Conservation (phyloP, 2,113 vertebrate genomes). For the Sapayoa aenigma region DNA sequence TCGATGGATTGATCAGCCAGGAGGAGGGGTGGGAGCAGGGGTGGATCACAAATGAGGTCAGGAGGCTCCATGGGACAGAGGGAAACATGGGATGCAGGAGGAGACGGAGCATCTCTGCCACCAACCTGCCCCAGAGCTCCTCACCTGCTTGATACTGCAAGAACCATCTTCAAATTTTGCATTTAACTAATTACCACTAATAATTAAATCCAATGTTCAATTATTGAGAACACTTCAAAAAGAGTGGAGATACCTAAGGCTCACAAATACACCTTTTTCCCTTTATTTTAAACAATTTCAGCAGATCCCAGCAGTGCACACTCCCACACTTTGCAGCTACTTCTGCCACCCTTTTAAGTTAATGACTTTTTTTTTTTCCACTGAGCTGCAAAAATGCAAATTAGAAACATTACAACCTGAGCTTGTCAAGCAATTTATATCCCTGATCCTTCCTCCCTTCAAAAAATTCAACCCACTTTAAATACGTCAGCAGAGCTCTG, state of each 20-base stretch:
- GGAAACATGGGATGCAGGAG: background rate
- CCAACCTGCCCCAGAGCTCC: accelerated
- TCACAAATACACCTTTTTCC: background rate
- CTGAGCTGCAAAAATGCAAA: background rate
- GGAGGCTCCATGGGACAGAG: accelerated
- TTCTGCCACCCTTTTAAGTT: background rate
- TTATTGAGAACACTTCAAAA: background rate
- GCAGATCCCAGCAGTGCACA: background rate
- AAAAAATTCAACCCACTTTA: background rate
- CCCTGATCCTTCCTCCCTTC: background rate
- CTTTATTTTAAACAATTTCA: background rate
- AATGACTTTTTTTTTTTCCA: background rate
- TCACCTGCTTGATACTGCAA: accelerated
- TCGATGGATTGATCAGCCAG: accelerated
- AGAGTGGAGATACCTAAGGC: background rate
- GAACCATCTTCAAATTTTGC: background rate
- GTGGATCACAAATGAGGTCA: background rate
- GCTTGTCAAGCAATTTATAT: background rate
- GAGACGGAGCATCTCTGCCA: background rate
- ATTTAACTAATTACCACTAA: background rate
- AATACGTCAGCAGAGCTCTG: background rate
- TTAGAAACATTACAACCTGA: background rate
- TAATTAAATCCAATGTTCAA: background rate
- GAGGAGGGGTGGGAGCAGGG: too few species aligned
- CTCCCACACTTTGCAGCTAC: background rate